These are phyloP conservation scores for Ophion costatus DNA, from an alignment of 2,888 invertebrate species.

Conservation along the genomic window DNA sequence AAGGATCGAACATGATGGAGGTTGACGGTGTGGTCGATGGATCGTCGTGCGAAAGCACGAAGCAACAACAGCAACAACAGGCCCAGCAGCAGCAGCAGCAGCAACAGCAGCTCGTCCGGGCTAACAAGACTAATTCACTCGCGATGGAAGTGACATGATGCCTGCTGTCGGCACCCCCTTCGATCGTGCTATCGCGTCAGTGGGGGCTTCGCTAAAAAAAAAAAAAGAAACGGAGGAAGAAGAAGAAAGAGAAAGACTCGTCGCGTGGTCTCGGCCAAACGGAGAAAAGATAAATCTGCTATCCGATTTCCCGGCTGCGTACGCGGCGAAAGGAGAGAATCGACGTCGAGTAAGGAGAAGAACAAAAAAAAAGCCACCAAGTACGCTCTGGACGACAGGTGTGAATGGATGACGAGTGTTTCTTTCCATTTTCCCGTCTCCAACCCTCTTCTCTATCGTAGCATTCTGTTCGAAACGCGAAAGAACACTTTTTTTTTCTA, in stretches of 20 bases:
- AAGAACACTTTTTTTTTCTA: conserved; percentile 7
- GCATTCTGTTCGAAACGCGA: not conserved
- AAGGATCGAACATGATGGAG: conserved; percentile 80
- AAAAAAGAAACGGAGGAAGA: conserved; percentile 12
- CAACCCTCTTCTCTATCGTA: not conserved
- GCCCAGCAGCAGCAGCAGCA: conserved; percentile 70
- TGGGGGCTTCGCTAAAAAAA: conserved; percentile 81
- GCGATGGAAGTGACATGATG: conserved; percentile 88
- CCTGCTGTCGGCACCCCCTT: conserved; percentile 82
- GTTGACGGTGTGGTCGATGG: conserved; percentile 79
- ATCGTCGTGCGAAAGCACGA: conserved; percentile 81
- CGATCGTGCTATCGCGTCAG: conserved; percentile 78
- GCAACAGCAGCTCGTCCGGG: conserved; percentile 83
- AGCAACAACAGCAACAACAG: conserved; percentile 78
- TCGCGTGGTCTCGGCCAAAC: conserved; percentile 30
- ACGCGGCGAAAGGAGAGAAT: conserved; percentile 11
- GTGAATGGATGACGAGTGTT: conserved; percentile 33
- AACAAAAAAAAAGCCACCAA: not conserved
- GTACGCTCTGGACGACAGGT: conserved; percentile 12
- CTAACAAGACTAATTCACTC: conserved; percentile 85
- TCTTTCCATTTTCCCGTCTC: conserved; percentile 23
- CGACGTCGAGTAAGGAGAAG: conserved; percentile 4
- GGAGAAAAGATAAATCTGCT: conserved; percentile 28
- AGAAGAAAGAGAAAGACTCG: conserved; percentile 48
- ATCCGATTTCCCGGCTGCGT: conserved; percentile 39